These are phyloP conservation scores for Steinernema khuongi DNA, from an alignment of 1,140 invertebrate genomes.

Conservation along the genomic window DNA sequence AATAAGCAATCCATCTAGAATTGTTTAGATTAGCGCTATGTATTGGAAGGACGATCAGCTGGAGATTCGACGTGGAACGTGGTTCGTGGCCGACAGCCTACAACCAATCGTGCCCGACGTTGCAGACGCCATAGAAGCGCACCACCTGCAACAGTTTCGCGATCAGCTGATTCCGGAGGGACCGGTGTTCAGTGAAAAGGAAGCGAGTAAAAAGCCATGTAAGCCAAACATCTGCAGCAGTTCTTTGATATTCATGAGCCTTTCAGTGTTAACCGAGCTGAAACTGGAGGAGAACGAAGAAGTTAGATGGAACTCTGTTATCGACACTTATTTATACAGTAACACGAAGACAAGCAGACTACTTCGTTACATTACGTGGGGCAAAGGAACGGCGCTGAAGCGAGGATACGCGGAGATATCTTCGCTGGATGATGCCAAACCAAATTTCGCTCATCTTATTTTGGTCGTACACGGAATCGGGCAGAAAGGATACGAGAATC, in stretches of 20 bases:
- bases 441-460: slow-evolving; percentile 53
- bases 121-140: slow-evolving; percentile 52
- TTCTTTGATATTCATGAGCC: neutral
- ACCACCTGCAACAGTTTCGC: slow-evolving; percentile 53
- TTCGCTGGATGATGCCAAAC: slow-evolving; percentile 38
- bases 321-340: slow-evolving; percentile 43
- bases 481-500: slow-evolving; percentile 58
- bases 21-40: slow-evolving; percentile 29
- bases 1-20: slow-evolving; percentile 28
- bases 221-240: slow-evolving; percentile 11
- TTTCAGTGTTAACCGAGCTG: slow-evolving; percentile 53
- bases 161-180: slow-evolving; percentile 54
- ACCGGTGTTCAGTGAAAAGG: slow-evolving; percentile 54
- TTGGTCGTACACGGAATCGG: slow-evolving; percentile 58
- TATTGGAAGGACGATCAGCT: slow-evolving; percentile 54
- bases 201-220: slow-evolving; percentile 56
- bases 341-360: slow-evolving; percentile 40
- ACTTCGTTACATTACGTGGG: slow-evolving; percentile 43
- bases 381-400: slow-evolving; percentile 30
- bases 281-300: slow-evolving; percentile 50
- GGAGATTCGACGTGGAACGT: slow-evolving; percentile 50
- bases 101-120: slow-evolving; percentile 49
- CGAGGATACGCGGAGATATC: slow-evolving; percentile 45
- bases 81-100: slow-evolving; percentile 48
- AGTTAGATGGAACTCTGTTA: slow-evolving; percentile 56